Evolutionary conservation across 2,113 vertebrate species (phyloP).

Genomic region (Ceuthmochares aereus): DNA sequence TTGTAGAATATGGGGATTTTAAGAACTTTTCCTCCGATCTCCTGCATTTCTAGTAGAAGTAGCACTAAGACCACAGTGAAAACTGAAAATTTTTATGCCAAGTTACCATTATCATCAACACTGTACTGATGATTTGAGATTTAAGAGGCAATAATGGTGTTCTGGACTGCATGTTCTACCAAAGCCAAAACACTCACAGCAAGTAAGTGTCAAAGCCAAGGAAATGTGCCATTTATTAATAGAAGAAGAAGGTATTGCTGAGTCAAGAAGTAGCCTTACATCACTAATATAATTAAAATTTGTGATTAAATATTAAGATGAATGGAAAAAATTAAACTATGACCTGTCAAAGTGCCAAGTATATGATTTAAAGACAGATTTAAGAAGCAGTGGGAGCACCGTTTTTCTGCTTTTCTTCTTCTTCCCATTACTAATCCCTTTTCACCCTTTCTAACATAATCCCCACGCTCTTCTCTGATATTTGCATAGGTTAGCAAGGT

Average conservation of each 20-base stretch:
- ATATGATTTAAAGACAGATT: slow-evolving; percentile 31
- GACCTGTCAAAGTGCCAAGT: slow-evolving; percentile 2
- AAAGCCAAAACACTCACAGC: slow-evolving; percentile 19
- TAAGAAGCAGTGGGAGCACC: not conserved
- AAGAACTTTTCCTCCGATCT: not conserved
- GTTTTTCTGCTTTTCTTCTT: not conserved
- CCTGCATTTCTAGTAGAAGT: slow-evolving; percentile 23
- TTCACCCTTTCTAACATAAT: not conserved
- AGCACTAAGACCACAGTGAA: not conserved
- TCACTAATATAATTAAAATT: slow-evolving; percentile 54
- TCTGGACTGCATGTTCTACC: slow-evolving; percentile 23
- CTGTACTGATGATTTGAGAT: slow-evolving; percentile 1
- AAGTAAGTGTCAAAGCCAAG: slow-evolving; percentile 36
- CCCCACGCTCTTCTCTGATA: not conserved
- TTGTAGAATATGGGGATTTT: not conserved
- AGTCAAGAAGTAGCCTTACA: slow-evolving; percentile 37
- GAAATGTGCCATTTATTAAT: slow-evolving; percentile 37
- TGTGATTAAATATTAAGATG: slow-evolving; percentile 51
- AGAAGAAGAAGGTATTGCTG: slow-evolving; percentile 44
- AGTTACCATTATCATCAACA: slow-evolving; percentile 2
- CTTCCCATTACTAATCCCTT: not conserved
- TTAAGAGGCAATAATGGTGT: not conserved
- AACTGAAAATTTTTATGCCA: not conserved
- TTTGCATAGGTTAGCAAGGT: not conserved
- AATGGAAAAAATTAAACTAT: slow-evolving; percentile 24